Evolutionary conservation across 2,888 invertebrate genomes (phyloP).

Genomic region (Vesta saturnalis): DNA sequence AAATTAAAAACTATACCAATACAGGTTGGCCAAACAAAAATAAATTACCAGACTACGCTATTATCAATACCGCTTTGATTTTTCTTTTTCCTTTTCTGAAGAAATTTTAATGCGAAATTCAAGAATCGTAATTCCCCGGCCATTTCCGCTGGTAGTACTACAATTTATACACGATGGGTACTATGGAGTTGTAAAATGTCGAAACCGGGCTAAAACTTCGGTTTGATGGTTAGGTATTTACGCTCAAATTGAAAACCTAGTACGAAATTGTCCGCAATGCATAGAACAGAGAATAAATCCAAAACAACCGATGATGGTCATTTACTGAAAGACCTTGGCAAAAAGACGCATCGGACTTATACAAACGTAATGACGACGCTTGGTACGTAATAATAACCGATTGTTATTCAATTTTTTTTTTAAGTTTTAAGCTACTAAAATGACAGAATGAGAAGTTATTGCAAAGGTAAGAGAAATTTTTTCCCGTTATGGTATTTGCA

Average conservation of each 20-base stretch:
- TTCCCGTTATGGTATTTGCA: slow-evolving; percentile 37
- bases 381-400: slow-evolving; percentile 25
- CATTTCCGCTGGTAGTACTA: slow-evolving; percentile 38
- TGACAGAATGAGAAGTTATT: slow-evolving; percentile 18
- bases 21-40: slow-evolving; percentile 15
- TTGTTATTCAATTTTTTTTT: slow-evolving; percentile 30
- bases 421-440: slow-evolving; percentile 9
- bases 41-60: not conserved
- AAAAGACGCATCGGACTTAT: slow-evolving; percentile 37
- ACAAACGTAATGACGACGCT: slow-evolving; percentile 19
- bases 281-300: not conserved
- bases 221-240: slow-evolving; percentile 42
- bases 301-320: slow-evolving; percentile 17
- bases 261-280: not conserved
- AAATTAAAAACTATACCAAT: slow-evolving; percentile 7
- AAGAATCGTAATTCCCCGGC: slow-evolving; percentile 42
- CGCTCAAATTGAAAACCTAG: slow-evolving; percentile 7
- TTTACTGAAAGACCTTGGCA: slow-evolving; percentile 41
- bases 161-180: slow-evolving; percentile 45
- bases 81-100: not conserved
- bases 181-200: slow-evolving; percentile 44
- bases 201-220: slow-evolving; percentile 39
- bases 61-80: slow-evolving; percentile 12
- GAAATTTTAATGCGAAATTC: slow-evolving; percentile 5
- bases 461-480: slow-evolving; percentile 27